Base-by-base conservation (phyloP, 2,888 invertebrate species). In the Parthenolecanium corni region DNA sequence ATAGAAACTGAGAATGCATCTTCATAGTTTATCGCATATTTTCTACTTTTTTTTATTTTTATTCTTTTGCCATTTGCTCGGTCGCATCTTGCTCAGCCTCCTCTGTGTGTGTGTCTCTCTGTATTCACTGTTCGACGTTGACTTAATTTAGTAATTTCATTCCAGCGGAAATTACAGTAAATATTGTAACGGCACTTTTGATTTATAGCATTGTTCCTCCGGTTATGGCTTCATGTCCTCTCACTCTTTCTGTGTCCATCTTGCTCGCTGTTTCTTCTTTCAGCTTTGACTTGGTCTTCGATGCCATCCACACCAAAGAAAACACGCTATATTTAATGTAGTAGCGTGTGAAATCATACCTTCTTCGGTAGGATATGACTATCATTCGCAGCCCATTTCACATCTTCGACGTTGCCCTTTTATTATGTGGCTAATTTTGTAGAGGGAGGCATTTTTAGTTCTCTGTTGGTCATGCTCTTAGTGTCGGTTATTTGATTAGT, bases 121-220 rank as follows among this genome's bases (percentile, higher is more conserved):
- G 42, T 42, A 57, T 16, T 44, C 44, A 20, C 23, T 21, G 21
- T 18, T 23, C 46, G 57, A 57, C 57, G 42, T 46, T 57, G 46
- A 57, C 42, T 57, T 57, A 57, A 57, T 57, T 57, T 57, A 57
- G 57, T 57, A 57, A 57, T 44, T 57, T 57, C 47, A 57, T 57
- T 42, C 44, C 57, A 46, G 46, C 57, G 46, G 57, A 57, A 57
- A 57, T 57, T 42, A 57, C 57, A 57, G 57, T 47, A 56, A 56
- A 56, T 56, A 57, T 57, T 24, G 57, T 57, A 57, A 57, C 57
- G 57, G 57, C 46, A 57, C 57, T 57, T 57, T 46, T 57, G 57
- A 57, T 57, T 57, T 57, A 57, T 57, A 46, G 57, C 57, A 57
- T 57, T 57, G 57, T 57, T 57, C 57, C 46, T 57, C 42, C 46